Percentiles rank a stretch among this genome's conserved stretches.
Evolutionary conservation across 2,113 vertebrate genomes (phyloP).

Genomic region (Lepus timidus): DNA sequence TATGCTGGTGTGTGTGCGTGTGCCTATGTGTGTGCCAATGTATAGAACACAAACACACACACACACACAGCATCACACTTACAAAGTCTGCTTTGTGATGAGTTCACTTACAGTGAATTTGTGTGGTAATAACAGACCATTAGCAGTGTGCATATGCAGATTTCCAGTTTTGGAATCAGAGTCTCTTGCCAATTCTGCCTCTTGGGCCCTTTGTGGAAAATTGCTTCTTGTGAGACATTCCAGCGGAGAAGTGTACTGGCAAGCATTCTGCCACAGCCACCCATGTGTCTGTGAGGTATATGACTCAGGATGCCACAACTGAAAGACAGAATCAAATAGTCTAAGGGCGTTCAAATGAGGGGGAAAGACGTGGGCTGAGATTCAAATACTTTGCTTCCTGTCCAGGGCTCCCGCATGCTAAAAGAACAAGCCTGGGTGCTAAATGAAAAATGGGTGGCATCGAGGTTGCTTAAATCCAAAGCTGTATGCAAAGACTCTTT

Average conservation of each 20-base stretch:
- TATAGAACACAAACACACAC: too few species aligned
- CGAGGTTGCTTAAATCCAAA: rapidly evolving
- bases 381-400: neutral
- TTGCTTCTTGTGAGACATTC: neutral
- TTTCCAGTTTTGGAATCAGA: slow-evolving; percentile 46
- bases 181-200: neutral
- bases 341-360: neutral
- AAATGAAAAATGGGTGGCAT: neutral
- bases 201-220: slow-evolving; percentile 59
- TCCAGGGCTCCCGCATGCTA: neutral
- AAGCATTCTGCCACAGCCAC: neutral
- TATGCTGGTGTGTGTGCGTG: neutral
- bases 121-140: slow-evolving; percentile 75
- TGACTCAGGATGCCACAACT: slow-evolving; percentile 48
- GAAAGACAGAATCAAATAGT: neutral
- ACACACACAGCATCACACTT: neutral
- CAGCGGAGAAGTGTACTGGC: neutral
- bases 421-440: neutral
- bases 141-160: slow-evolving; percentile 61
- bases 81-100: slow-evolving; percentile 68
- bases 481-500: neutral
- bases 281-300: neutral
- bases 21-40: neutral
- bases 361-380: neutral
- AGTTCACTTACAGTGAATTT: slow-evolving; percentile 80